These are phyloP conservation scores for Sturnira hondurensis DNA, from an alignment of 2,113 vertebrate species.

Conservation along the genomic window DNA sequence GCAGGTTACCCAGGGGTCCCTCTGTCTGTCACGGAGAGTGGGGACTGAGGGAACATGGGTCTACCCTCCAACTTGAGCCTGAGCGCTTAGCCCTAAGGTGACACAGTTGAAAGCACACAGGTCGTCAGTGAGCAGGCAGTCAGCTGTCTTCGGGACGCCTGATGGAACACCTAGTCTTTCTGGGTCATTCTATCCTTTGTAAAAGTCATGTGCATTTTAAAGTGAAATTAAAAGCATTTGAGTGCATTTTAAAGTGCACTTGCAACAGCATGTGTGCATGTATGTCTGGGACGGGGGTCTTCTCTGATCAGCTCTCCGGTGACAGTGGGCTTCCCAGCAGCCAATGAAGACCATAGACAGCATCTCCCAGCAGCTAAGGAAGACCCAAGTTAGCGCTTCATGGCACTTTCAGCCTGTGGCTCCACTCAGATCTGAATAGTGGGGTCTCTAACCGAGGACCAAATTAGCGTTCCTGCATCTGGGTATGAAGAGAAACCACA, in stretches of 20 bases:
- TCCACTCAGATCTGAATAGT: not conserved
- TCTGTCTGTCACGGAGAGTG: not conserved
- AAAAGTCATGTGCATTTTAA: not conserved
- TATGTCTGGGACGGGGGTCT: too few species aligned
- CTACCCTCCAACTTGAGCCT: not conserved
- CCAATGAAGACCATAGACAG: not conserved
- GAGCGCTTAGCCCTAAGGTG: not conserved
- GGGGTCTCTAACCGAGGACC: not conserved
- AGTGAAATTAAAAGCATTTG: not conserved
- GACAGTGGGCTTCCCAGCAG: not conserved
- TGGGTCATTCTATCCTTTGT: not conserved
- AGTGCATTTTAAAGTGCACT: not conserved
- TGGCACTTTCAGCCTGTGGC: not conserved
- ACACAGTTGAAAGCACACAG: not conserved
- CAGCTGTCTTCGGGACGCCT: not conserved
- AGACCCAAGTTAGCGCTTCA: accelerated
- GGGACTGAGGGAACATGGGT: not conserved
- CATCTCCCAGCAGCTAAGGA: not conserved
- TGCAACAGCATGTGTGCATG: not conserved
- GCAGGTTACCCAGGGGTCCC: not conserved
- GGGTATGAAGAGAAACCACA: not conserved
- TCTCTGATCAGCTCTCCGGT: too few species aligned
- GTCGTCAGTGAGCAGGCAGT: not conserved
- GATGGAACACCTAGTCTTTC: not conserved
- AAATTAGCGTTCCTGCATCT: not conserved